Evolutionary conservation across 2,797 vertebrate genomes (phyloP).

Genomic region (Pipistrellus kuhlii): DNA sequence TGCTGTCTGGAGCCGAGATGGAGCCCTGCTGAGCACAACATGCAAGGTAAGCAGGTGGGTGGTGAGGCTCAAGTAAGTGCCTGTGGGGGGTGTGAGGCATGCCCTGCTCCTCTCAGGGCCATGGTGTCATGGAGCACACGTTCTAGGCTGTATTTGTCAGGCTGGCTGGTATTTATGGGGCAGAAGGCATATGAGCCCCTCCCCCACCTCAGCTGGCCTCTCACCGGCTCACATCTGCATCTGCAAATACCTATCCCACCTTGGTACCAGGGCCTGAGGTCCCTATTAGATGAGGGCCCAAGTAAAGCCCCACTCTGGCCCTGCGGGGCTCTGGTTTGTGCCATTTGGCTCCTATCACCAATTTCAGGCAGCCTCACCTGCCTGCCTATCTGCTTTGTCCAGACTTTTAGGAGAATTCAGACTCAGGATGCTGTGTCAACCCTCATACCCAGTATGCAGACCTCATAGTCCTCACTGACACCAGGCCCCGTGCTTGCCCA

Average conservation of each 20-base stretch:
- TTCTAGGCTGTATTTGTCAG: background rate
- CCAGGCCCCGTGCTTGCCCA: background rate
- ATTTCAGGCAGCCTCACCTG: background rate
- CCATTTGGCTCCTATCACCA: background rate
- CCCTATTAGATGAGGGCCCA: background rate
- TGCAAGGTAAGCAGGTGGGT: constrained; percentile 91
- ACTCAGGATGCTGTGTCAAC: background rate
- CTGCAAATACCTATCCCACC: background rate
- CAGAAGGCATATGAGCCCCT: background rate
- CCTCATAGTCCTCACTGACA: background rate
- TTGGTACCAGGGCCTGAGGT: background rate
- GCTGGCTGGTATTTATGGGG: background rate
- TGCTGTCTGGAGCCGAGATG: constrained; percentile 94
- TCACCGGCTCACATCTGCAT: background rate
- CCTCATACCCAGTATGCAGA: background rate
- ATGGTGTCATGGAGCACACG: accelerated
- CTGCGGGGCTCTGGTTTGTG: background rate
- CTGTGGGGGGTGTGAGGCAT: background rate
- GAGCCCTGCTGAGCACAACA: constrained; percentile 92
- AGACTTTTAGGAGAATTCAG: background rate
- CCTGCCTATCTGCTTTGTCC: background rate
- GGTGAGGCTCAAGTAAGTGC: background rate
- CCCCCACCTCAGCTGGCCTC: background rate
- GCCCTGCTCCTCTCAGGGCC: background rate
- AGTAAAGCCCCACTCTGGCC: background rate